Evolutionary conservation across 1,140 invertebrate genomes (phyloP).

Genomic region (Sarcophaga bullata): DNA sequence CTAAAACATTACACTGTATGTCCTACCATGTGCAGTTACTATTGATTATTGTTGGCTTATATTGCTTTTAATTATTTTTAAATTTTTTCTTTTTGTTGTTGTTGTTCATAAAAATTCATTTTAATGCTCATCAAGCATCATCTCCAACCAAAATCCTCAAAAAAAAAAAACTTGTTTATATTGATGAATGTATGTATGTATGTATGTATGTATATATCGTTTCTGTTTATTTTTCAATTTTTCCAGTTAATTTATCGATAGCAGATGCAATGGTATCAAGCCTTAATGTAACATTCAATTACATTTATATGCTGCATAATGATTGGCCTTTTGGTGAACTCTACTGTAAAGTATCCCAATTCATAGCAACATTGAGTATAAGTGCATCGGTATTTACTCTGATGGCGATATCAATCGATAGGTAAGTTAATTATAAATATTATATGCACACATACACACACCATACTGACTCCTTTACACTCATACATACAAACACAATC

Average conservation of each 20-base stretch:
- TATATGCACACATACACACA: not conserved
- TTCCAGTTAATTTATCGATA: slow-evolving; percentile 87
- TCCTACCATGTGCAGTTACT: too few relatives aligned
- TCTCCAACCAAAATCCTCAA: too few relatives aligned
- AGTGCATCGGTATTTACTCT: slow-evolving; percentile 94
- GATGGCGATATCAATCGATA: slow-evolving; percentile 95
- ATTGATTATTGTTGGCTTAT: too few relatives aligned
- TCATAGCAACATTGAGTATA: slow-evolving; percentile 90
- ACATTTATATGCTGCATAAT: slow-evolving; percentile 89
- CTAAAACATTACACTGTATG: too few relatives aligned
- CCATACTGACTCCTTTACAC: too few relatives aligned
- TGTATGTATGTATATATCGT: too few relatives aligned
- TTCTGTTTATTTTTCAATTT: slow-evolving; percentile 44
- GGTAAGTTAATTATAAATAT: slow-evolving; percentile 73
- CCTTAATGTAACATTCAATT: slow-evolving; percentile 94
- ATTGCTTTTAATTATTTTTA: too few relatives aligned
- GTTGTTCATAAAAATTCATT: too few relatives aligned
- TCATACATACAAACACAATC: not conserved
- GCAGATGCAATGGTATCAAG: slow-evolving; percentile 95
- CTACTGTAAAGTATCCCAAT: slow-evolving; percentile 95
- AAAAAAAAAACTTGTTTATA: too few relatives aligned
- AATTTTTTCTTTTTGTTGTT: too few relatives aligned
- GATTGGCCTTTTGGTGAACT: slow-evolving; percentile 94
- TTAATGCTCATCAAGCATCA: too few relatives aligned
- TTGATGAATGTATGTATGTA: too few relatives aligned